Base-by-base conservation (phyloP, 2,113 vertebrate species). In the Lophochroa leadbeateri region DNA sequence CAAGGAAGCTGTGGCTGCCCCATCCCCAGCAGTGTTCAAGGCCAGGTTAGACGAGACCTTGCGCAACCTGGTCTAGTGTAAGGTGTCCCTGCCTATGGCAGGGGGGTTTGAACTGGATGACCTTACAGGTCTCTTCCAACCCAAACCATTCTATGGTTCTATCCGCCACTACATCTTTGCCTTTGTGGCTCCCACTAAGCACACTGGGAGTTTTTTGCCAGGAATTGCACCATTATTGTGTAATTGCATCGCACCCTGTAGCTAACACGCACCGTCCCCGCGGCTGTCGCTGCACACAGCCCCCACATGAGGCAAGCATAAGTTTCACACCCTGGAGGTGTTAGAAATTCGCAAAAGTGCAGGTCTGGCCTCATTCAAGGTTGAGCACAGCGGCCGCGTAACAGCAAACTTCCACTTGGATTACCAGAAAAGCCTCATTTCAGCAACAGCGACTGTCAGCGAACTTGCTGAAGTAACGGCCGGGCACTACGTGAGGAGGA, bases 231-330 rank as follows among this genome's bases (percentile, higher is more conserved):
- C 23, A 24, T 11, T 57, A 6, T 11, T 1, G 9, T 33, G 15
- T 6, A 35, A 57, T 44, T 49, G 3, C 85, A 49, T n/a, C 88
- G n/a, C 65, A 4, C 20, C 31, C 29, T 13, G 49, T 14, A 3
- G 68, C 70, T 33, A 39, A 25, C 2, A 0, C 1, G 24, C 27
- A 7, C 12, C 0, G 1, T 13, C 28, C 19, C 35, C 2, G 29
- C 0, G 11, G 71, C 27, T 5, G 15, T 19, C 12, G 28, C 18
- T 8, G 47, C 49, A 5, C 12, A 1, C 33, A 43, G 25, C 17
- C 5, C 10, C 53, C 6, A 1, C 0, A 3, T 0, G 25, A 41
- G 37, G 15, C 6, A 4, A 0, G 2, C 4, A 3, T 10, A 24
- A 13, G 33, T 25, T 41, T 47, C n/a, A 6, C 9, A 7, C 43